Evolutionary conservation across 2,797 vertebrate species (phyloP).

Genomic region (Pelochelys cantorii): DNA sequence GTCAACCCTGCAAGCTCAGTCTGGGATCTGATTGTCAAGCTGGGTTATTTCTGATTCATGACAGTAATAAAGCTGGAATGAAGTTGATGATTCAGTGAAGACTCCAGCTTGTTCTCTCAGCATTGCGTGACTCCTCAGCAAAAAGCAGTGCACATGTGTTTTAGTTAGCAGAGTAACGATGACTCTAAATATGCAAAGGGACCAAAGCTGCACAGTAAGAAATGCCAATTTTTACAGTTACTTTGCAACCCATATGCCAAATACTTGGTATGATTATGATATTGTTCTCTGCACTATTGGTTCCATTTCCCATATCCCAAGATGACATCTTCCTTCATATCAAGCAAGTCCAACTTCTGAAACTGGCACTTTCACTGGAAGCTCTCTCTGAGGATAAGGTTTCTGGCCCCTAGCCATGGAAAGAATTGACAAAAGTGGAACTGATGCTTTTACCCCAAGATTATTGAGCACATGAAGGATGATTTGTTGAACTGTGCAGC

Average conservation of each 20-base stretch:
- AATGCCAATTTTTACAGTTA: background rate
- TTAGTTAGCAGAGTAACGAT: background rate
- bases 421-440: background rate
- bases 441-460: background rate
- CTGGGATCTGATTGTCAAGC: constrained; percentile 28
- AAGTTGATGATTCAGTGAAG: constrained; percentile 6
- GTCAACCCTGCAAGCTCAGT: rapidly evolving
- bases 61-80: background rate
- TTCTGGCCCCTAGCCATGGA: background rate
- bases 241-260: constrained; percentile 4
- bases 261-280: background rate
- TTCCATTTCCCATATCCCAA: constrained; percentile 2
- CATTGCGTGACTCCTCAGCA: background rate
- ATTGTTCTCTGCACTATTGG: background rate
- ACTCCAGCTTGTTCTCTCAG: background rate
- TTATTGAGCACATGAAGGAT: background rate
- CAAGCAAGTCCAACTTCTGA: constrained; percentile 37
- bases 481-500: background rate
- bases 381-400: background rate
- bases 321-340: background rate
- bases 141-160: background rate
- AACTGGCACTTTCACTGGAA: background rate
- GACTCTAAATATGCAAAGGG: background rate
- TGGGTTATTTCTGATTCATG: background rate
- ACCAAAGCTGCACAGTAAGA: background rate